Percentiles rank a stretch among this genome's conserved stretches.
These are phyloP conservation scores for Pygoscelis adeliae DNA, from an alignment of 2,113 vertebrate species.

Conservation along the genomic window DNA sequence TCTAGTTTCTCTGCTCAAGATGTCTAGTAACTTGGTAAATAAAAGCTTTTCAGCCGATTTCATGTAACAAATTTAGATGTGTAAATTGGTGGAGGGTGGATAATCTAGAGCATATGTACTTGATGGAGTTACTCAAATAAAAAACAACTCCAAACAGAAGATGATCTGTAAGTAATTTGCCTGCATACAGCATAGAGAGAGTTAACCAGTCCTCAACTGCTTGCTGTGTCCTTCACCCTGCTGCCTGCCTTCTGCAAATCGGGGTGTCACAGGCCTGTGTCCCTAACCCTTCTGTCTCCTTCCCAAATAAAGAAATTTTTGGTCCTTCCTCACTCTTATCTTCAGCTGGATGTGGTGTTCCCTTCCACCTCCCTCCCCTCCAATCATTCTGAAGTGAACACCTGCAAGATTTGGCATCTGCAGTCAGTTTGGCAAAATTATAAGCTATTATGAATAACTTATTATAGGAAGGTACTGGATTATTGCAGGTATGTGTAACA, in stretches of 20 bases:
- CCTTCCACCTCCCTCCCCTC: background rate
- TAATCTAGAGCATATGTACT: background rate
- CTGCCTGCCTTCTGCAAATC: background rate
- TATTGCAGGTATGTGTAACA: background rate
- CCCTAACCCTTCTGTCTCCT: background rate
- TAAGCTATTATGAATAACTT: background rate
- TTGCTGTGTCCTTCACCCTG: background rate
- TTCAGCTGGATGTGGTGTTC: background rate
- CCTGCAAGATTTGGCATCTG: background rate
- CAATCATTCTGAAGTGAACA: background rate
- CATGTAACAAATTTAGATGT: background rate
- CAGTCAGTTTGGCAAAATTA: background rate
- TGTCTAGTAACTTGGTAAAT: background rate
- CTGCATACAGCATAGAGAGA: background rate
- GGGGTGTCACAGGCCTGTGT: background rate
- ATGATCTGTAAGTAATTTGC: background rate
- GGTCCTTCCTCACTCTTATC: background rate
- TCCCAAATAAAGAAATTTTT: background rate
- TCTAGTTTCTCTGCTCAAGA: background rate
- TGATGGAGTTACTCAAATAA: background rate
- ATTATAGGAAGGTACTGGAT: background rate
- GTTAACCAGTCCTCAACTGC: background rate
- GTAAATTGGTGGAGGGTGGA: background rate
- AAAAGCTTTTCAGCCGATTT: background rate
- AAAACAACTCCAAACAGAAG: background rate